These are phyloP conservation scores for Nomada lathburiana DNA, from an alignment of 2,888 invertebrate species.

Conservation along the genomic window DNA sequence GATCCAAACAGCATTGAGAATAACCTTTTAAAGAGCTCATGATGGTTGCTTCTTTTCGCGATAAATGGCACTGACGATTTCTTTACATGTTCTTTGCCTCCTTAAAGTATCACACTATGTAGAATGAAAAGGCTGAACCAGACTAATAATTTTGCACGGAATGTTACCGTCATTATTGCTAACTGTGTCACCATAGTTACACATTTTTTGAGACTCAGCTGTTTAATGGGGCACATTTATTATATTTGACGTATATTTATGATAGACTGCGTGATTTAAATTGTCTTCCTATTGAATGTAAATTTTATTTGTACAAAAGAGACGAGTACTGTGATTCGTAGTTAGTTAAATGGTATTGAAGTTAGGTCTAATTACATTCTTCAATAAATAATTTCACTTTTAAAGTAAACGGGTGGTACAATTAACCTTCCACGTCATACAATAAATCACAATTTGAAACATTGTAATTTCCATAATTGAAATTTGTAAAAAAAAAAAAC, in stretches of 20 bases:
- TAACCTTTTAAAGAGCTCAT: slow-evolving; percentile 52
- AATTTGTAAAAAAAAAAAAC: too few species aligned
- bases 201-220: slow-evolving; percentile 17
- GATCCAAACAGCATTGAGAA: slow-evolving; percentile 65
- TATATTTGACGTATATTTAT: not conserved
- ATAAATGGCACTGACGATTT: slow-evolving; percentile 12
- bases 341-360: too few species aligned
- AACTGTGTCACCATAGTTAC: slow-evolving; percentile 18
- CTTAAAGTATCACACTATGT: not conserved
- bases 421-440: too few species aligned
- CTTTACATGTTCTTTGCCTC: not conserved
- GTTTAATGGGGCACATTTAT: not conserved
- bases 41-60: slow-evolving; percentile 2
- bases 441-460: too few species aligned
- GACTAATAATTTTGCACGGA: slow-evolving; percentile 46
- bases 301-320: too few species aligned
- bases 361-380: too few species aligned
- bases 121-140: not conserved
- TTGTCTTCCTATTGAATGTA: too few species aligned
- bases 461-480: too few species aligned
- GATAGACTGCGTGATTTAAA: not conserved
- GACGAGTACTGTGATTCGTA: too few species aligned
- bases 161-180: slow-evolving; percentile 33
- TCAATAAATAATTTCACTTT: not conserved
- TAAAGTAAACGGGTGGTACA: not conserved